These are phyloP conservation scores for Cephus runcator DNA, from an alignment of 2,888 invertebrate genomes.

Conservation along the genomic window DNA sequence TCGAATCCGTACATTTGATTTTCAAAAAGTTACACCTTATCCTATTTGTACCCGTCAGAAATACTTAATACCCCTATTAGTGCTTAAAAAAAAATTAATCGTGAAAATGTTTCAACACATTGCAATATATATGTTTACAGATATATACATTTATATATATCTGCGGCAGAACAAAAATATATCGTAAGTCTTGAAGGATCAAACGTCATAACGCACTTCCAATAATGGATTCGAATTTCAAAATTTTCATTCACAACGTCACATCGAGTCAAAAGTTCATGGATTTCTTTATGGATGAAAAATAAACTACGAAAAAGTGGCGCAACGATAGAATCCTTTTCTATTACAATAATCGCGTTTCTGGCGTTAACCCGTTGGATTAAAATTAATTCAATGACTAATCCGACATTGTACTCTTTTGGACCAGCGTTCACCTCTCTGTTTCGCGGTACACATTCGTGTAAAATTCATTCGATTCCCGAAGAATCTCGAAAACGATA, in stretches of 20 bases:
- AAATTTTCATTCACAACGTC: neutral
- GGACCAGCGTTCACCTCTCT: neutral
- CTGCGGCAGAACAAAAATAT: slow-evolving; percentile 24
- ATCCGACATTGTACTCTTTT: neutral
- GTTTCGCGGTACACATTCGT: neutral
- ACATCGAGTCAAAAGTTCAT: neutral
- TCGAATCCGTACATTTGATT: slow-evolving; percentile 49
- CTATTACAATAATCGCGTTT: neutral
- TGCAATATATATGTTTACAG: slow-evolving; percentile 20
- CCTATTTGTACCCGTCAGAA: slow-evolving; percentile 64
- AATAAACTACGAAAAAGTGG: neutral
- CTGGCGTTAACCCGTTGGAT: slow-evolving; percentile 7
- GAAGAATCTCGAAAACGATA: neutral
- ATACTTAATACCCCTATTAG: slow-evolving; percentile 46
- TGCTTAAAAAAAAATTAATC: slow-evolving; percentile 17
- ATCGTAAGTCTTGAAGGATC: neutral
- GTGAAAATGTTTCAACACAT: slow-evolving; percentile 35
- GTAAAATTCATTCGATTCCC: neutral
- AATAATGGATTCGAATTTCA: neutral
- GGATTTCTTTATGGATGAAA: neutral
- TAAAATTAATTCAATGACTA: slow-evolving; percentile 7
- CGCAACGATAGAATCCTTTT: neutral
- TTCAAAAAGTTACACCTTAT: slow-evolving; percentile 48
- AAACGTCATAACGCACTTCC: neutral
- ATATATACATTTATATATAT: slow-evolving; percentile 22